Percentiles rank a stretch among this genome's conserved stretches.
Evolutionary conservation across 2,113 vertebrate species (phyloP).

Genomic region (Phalacrocorax brasilianus): DNA sequence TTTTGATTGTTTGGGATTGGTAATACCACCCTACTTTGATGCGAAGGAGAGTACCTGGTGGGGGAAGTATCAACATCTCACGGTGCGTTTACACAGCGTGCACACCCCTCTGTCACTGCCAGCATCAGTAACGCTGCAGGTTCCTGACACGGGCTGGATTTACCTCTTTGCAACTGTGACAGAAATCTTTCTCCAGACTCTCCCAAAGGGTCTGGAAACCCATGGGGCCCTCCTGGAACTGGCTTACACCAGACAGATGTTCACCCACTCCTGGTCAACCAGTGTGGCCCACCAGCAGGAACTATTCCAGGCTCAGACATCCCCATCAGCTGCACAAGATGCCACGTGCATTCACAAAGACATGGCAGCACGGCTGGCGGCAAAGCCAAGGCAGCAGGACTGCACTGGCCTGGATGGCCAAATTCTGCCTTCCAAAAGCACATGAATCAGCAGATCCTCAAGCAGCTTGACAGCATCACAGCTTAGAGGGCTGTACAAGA

Average conservation of each 20-base stretch:
- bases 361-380: rapidly evolving
- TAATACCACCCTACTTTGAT: rapidly evolving
- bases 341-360: rapidly evolving
- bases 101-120: not conserved
- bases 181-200: not conserved
- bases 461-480: not conserved
- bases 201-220: not conserved
- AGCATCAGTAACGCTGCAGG: not conserved
- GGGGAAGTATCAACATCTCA: too few relatives aligned
- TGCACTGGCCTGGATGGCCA: not conserved
- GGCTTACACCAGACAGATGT: not conserved
- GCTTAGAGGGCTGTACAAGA: not conserved
- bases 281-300: not conserved
- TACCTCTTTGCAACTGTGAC: not conserved
- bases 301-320: not conserved
- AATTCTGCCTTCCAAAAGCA: not conserved
- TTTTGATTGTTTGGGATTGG: not conserved
- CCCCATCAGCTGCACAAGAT: not conserved
- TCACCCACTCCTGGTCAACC: not conserved
- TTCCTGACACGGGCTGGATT: not conserved
- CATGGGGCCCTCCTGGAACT: not conserved
- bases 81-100: rapidly evolving
- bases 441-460: not conserved
- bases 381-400: not conserved
- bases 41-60: not conserved